Percentiles rank a stretch among this genome's conserved stretches.
These are phyloP conservation scores for Parascotia fuliginaria DNA, from an alignment of 2,888 invertebrate genomes.

Conservation along the genomic window DNA sequence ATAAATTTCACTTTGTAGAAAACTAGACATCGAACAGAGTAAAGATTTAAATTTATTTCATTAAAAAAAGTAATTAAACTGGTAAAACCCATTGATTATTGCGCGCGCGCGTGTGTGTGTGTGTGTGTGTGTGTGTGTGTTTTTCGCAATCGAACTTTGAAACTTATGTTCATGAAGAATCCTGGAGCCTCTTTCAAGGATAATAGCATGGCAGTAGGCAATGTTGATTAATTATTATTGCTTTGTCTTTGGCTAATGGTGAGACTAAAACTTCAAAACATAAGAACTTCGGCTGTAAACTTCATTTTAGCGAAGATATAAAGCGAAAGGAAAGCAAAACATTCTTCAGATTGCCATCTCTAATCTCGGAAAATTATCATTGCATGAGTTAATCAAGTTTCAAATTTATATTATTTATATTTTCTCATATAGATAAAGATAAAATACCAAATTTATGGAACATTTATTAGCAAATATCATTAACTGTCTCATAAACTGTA, in stretches of 20 bases:
- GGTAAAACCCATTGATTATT: no score
- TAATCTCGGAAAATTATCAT: conserved; percentile 24
- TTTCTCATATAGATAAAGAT: no score
- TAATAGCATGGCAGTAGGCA: not conserved
- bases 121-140: no score
- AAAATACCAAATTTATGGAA: not conserved
- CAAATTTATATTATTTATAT: no score
- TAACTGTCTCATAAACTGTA: conserved; percentile 14
- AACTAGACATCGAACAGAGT: no score
- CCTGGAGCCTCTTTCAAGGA: not conserved
- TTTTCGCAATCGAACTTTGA: no score
- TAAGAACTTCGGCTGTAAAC: conserved; percentile 18
- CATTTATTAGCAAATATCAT: not conserved
- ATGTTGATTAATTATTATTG: conserved; percentile 9
- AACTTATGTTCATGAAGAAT: no score
- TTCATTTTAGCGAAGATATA: conserved; percentile 6
- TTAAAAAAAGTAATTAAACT: no score
- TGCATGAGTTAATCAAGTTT: no score
- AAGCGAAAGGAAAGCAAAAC: conserved; percentile 16
- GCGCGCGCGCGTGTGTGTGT: no score
- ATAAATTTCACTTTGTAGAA: no score
- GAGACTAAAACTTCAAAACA: conserved; percentile 19
- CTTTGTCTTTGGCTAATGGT: conserved; percentile 11
- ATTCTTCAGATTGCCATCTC: conserved; percentile 11
- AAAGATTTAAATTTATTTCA: no score